phyloP scores from a whole-genome alignment of 2,888 invertebrate species.

The Chrysolina oricalcia region DNA sequence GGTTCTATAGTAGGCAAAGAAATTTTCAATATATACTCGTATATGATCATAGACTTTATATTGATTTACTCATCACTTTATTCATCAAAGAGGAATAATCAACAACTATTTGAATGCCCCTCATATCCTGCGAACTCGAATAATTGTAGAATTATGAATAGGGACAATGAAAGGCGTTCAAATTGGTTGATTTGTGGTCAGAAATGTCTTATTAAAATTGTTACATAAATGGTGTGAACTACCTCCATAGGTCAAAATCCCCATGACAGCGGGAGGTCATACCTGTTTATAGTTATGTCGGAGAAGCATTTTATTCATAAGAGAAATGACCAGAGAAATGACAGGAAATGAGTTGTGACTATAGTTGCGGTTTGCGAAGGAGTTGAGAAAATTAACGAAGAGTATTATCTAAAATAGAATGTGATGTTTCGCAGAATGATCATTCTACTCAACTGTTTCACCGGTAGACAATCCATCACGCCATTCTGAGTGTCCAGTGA shows the following conservation, averaged over 20 bases:
- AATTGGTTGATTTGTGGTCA: constrained; percentile 15
- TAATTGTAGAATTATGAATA: constrained; percentile 8
- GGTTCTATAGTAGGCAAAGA: no score
- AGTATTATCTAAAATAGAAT: no score
- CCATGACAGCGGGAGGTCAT: constrained; percentile 54
- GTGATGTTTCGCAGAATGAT: no score
- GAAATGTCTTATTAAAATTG: constrained; percentile 27
- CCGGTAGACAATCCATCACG: no score
- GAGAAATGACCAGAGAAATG: constrained; percentile 11
- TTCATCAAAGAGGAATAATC: not conserved
- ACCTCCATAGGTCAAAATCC: constrained; percentile 57
- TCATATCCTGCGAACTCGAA: not conserved
- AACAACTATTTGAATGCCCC: not conserved
- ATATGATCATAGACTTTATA: no score
- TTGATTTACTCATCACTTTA: no score
- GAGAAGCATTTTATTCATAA: constrained; percentile 42
- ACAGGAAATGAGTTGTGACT: not conserved
- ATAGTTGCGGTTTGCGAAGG: not conserved
- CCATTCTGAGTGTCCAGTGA: no score
- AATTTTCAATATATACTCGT: no score
- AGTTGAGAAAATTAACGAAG: not conserved
- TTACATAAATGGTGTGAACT: constrained; percentile 48
- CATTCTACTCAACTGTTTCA: no score
- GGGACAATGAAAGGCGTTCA: constrained; percentile 3
- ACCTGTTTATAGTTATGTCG: constrained; percentile 51